A percentile compares a stretch with the other conserved stretches of the same genome.
These are phyloP conservation scores for Chymomyza procnemis DNA, from an alignment of 2,888 invertebrate genomes.

Conservation along the genomic window DNA sequence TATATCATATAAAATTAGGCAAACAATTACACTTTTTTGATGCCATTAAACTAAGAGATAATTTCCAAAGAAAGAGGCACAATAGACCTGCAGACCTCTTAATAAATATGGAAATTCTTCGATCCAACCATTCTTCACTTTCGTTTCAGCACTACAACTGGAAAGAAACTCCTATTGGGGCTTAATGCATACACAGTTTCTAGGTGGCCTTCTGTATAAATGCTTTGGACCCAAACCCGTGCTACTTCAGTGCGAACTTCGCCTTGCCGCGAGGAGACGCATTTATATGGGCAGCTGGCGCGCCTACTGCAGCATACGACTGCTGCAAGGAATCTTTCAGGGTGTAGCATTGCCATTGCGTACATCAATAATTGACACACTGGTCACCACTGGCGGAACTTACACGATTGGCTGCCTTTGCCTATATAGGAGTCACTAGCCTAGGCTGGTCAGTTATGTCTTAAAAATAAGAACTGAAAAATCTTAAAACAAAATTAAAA, in stretches of 20 bases:
- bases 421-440: constrained; percentile 82
- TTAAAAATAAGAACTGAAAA: too few relatives aligned
- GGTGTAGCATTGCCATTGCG: constrained; percentile 84
- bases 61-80: too few relatives aligned
- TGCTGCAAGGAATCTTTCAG: constrained; percentile 84
- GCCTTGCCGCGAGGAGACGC: constrained; percentile 83
- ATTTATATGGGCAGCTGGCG: constrained; percentile 83
- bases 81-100: too few relatives aligned
- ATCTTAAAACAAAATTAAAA: too few relatives aligned
- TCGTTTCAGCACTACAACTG: constrained; percentile 73
- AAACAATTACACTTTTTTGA: too few relatives aligned
- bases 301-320: constrained; percentile 81
- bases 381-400: constrained; percentile 84
- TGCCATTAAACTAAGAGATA: too few relatives aligned
- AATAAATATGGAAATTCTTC: too few relatives aligned
- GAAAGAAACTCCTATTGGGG: constrained; percentile 84
- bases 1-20: too few relatives aligned
- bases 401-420: constrained; percentile 80
- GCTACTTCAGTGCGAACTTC: constrained; percentile 81
- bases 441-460: too few relatives aligned
- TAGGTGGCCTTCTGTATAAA: constrained; percentile 83
- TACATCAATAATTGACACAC: constrained; percentile 84
- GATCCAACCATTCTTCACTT: neutral
- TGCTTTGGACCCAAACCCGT: constrained; percentile 84
- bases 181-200: constrained; percentile 82